Evolutionary conservation across 2,113 vertebrate genomes (phyloP).

Genomic region (Sus scrofa): DNA sequence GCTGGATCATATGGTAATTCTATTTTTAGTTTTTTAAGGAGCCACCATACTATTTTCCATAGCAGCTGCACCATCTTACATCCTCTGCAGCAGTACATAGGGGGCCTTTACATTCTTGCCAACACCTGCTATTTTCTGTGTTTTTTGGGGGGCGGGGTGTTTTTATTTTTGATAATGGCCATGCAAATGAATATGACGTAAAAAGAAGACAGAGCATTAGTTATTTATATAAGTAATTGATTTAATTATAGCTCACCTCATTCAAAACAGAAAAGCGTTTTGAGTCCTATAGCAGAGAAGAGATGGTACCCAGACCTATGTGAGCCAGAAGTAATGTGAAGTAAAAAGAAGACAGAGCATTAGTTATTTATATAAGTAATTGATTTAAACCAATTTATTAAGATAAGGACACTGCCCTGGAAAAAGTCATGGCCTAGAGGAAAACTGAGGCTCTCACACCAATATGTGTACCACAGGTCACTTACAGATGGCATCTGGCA

Average conservation of each 20-base stretch:
- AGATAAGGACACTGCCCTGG: background rate
- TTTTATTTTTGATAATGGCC: background rate
- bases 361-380: no score
- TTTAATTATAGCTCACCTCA: background rate
- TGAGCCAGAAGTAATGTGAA: no score
- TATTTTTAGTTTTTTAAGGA: background rate
- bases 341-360: no score
- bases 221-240: background rate
- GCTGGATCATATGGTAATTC: background rate
- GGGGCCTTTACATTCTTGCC: background rate
- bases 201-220: background rate
- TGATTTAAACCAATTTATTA: background rate
- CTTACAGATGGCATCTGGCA: accelerated
- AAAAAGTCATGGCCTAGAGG: background rate
- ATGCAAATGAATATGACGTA: background rate
- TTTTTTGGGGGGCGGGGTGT: accelerated
- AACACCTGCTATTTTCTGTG: background rate
- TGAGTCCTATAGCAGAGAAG: no score
- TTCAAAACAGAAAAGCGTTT: conserved; percentile 18
- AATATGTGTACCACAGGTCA: no score
- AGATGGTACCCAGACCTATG: no score
- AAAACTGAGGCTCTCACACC: background rate
- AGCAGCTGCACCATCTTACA: background rate
- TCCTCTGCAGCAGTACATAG: background rate
- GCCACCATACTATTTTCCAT: background rate